phyloP scores from a whole-genome alignment of 2,888 invertebrate genomes.

The Fissipunctia ypsillon region DNA sequence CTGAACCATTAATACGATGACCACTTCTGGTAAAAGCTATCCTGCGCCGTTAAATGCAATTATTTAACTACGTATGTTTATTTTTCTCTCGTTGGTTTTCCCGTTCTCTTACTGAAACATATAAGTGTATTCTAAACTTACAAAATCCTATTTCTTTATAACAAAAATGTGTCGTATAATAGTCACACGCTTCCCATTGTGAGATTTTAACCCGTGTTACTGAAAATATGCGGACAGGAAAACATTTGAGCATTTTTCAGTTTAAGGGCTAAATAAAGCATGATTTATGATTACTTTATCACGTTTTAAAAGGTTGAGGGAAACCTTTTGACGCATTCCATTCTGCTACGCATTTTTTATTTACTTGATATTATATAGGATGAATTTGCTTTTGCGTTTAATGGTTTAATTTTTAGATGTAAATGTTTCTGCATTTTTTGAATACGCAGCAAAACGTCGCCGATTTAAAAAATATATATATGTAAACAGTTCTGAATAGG shows the following conservation, averaged over 20 bases:
- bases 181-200: conserved; percentile 24
- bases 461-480: too few species aligned
- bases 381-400: conserved; percentile 14
- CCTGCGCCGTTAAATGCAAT: too few species aligned
- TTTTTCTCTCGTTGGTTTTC: too few species aligned
- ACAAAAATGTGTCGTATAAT: conserved; percentile 3
- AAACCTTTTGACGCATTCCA: conserved; percentile 44
- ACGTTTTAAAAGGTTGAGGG: conserved; percentile 37
- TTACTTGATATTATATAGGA: background rate
- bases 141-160: background rate
- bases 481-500: background rate
- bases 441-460: background rate
- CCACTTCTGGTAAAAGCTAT: too few species aligned
- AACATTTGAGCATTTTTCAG: conserved; percentile 50
- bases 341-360: conserved; percentile 33
- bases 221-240: conserved; percentile 41
- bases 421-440: background rate
- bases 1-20: too few species aligned
- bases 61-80: too few species aligned
- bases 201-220: conserved; percentile 32
- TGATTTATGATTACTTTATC: conserved; percentile 58
- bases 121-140: background rate
- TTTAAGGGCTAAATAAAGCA: conserved; percentile 44
- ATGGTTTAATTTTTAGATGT: conserved; percentile 15
- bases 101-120: too few species aligned